These are phyloP conservation scores for Bombus vancouverensis DNA, from an alignment of 1,140 invertebrate species.

Conservation along the genomic window DNA sequence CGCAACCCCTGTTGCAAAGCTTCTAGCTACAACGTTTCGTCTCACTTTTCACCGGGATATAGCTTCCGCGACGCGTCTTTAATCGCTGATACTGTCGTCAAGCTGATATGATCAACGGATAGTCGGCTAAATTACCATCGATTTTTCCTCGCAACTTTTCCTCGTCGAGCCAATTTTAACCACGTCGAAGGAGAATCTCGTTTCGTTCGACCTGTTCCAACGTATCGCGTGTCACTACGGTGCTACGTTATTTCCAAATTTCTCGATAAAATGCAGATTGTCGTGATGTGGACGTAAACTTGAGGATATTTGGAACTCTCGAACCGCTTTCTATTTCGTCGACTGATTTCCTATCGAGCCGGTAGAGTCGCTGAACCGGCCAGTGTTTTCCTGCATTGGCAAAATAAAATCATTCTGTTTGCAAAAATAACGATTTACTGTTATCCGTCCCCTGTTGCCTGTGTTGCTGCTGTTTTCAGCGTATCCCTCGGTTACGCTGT, in stretches of 20 bases:
- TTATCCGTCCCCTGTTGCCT: not conserved
- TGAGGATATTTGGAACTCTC: not conserved
- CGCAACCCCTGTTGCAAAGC: constrained; percentile 41
- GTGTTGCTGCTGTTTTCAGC: constrained; percentile 2
- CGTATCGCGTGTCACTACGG: too few relatives aligned
- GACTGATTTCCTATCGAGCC: not conserved
- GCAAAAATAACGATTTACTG: constrained; percentile 37
- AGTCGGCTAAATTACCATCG: not conserved
- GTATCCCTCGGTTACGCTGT: not conserved
- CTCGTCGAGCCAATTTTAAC: too few relatives aligned
- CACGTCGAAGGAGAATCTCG: too few relatives aligned
- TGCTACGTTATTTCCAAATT: too few relatives aligned
- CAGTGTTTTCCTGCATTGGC: not conserved
- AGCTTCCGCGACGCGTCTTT: not conserved
- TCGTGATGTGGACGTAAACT: too few relatives aligned
- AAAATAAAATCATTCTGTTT: constrained; percentile 9
- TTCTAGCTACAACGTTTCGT: constrained; percentile 48
- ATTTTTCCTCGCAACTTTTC: not conserved
- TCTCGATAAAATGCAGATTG: too few relatives aligned
- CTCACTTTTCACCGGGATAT: constrained; percentile 37
- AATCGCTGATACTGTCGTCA: constrained; percentile 42
- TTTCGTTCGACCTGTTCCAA: too few relatives aligned
- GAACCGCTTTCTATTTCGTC: not conserved
- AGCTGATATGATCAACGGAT: constrained; percentile 8
- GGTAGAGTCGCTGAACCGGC: too few relatives aligned